Conservation (phyloP, 2,888 invertebrate species). For the Diloba caeruleocephala region DNA sequence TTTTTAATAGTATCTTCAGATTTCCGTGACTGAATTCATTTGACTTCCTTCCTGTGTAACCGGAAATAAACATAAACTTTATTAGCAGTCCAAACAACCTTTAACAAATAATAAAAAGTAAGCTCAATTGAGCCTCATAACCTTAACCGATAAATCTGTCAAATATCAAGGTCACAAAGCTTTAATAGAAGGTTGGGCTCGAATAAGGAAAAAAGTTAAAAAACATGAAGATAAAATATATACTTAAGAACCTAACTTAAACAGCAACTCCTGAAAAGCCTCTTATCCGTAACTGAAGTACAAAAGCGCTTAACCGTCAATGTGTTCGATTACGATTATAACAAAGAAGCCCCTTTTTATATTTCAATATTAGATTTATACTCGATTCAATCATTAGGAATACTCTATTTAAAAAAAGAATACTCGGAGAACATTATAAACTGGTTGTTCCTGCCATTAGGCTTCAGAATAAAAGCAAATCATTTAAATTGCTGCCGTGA, state of each 20-base stretch:
- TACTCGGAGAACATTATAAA: no score
- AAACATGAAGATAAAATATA: conserved; percentile 1
- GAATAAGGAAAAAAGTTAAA: not conserved
- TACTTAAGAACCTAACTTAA: not conserved
- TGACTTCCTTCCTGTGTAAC: no score
- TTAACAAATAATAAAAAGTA: conserved; percentile 9
- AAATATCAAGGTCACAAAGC: conserved; percentile 11
- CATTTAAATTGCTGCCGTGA: no score
- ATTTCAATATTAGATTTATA: not conserved
- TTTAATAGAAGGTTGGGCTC: conserved; percentile 1
- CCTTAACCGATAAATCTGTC: conserved; percentile 23
- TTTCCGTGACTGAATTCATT: no score
- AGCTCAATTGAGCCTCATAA: conserved; percentile 1
- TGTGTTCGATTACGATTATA: conserved; percentile 7
- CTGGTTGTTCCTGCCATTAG: no score
- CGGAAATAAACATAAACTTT: no score
- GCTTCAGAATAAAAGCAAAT: no score
- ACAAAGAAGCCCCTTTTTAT: not conserved
- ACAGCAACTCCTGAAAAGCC: conserved; percentile 11
- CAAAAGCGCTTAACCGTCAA: conserved; percentile 9
- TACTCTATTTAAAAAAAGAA: no score
- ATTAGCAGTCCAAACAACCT: no score
- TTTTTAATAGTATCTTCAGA: no score
- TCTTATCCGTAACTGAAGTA: conserved; percentile 7
- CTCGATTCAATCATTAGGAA: no score